Conservation (phyloP, 2,888 invertebrate species). For the Selenia dentaria region DNA sequence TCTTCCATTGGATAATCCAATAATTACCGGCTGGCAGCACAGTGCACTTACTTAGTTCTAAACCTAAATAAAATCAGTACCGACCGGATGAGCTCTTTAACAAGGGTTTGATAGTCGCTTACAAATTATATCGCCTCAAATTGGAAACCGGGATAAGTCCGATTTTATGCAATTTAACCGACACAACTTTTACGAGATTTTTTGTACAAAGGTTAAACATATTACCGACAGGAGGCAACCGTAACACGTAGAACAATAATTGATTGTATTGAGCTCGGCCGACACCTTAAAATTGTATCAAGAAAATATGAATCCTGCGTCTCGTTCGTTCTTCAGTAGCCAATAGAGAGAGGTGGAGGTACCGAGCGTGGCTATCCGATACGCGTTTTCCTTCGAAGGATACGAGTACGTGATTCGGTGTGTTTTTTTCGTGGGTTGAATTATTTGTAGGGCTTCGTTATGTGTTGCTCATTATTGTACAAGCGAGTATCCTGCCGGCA, state of each 20-base stretch:
- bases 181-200: constrained; percentile 61
- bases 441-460: constrained; percentile 84
- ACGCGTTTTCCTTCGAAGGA: constrained; percentile 82
- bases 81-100: constrained; percentile 22
- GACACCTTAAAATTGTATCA: constrained; percentile 76
- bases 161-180: constrained; percentile 56
- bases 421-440: constrained; percentile 81
- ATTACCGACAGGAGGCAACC: constrained; percentile 73
- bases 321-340: constrained; percentile 48
- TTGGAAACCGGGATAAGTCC: constrained; percentile 40
- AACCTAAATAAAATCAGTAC: constrained; percentile 37
- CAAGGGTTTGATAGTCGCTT: constrained; percentile 20
- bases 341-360: constrained; percentile 47
- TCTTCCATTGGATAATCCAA: constrained; percentile 73
- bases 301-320: constrained; percentile 61
- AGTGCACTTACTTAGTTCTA: constrained; percentile 60
- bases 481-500: constrained; percentile 78
- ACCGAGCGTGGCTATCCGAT: constrained; percentile 70
- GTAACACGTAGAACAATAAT: constrained; percentile 79
- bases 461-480: constrained; percentile 83
- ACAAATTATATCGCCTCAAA: constrained; percentile 54
- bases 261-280: constrained; percentile 76
- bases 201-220: constrained; percentile 56
- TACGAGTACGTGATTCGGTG: constrained; percentile 81
- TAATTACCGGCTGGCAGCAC: constrained; percentile 63